phyloP scores from a whole-genome alignment of 2,888 invertebrate species.

The Imbricaverruca yamaguchii region DNA sequence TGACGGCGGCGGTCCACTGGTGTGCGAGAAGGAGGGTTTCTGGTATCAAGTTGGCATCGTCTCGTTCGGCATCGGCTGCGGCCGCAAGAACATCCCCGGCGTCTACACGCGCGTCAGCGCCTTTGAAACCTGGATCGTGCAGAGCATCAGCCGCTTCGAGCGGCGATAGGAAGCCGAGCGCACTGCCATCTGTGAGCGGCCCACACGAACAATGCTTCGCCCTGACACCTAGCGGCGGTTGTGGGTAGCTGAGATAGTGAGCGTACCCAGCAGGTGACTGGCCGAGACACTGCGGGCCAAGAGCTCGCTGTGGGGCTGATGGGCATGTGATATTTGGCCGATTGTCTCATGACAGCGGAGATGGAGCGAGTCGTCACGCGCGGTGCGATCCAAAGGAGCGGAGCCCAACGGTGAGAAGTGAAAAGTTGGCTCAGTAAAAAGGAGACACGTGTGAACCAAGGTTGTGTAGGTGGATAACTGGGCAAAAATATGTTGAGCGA shows the following conservation, averaged over 20 bases:
- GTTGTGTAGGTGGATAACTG: no score
- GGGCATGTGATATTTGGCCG: slow-evolving; percentile 13
- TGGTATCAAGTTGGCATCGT: slow-evolving; percentile 44
- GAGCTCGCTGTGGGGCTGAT: not conserved
- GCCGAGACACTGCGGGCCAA: not conserved
- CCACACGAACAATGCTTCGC: not conserved
- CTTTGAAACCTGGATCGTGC: slow-evolving; percentile 40
- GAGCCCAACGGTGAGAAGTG: no score
- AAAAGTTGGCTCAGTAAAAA: no score
- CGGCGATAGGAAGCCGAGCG: slow-evolving; percentile 20
- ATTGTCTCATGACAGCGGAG: not conserved
- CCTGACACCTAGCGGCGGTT: not conserved
- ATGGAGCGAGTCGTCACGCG: not conserved
- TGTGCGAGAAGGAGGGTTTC: slow-evolving; percentile 40
- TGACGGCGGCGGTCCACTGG: slow-evolving; percentile 43
- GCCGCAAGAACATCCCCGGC: slow-evolving; percentile 41
- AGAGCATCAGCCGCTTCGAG: slow-evolving; percentile 33
- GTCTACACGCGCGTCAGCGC: slow-evolving; percentile 42
- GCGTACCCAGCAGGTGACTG: not conserved
- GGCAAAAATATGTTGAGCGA: no score
- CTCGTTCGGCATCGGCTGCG: slow-evolving; percentile 41
- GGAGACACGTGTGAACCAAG: no score
- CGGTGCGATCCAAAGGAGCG: no score
- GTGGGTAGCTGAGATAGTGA: not conserved
- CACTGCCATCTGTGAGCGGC: slow-evolving; percentile 21